A percentile compares a stretch with the other conserved stretches of the same genome.
phyloP scores from a whole-genome alignment of 2,797 vertebrate species.

The Myotis pilosus region DNA sequence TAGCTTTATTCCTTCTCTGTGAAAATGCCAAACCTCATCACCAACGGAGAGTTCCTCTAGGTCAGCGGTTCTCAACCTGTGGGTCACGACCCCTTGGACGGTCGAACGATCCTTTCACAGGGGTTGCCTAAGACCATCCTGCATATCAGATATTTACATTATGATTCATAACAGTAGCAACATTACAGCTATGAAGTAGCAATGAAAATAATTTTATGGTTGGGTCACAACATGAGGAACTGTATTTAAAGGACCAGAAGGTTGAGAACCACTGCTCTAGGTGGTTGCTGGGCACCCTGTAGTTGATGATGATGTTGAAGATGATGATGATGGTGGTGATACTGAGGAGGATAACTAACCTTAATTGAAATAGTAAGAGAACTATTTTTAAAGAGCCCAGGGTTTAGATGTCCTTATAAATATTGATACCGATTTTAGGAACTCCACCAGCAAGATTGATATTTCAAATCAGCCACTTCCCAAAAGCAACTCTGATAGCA shows the following conservation, averaged over 20 bases:
- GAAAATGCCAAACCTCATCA: background rate
- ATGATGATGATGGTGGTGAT: background rate
- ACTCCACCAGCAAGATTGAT: background rate
- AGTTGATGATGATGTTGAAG: background rate
- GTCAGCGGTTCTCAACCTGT: too few relatives aligned
- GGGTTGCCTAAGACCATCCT: too few relatives aligned
- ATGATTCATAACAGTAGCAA: too few relatives aligned
- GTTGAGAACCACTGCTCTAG: background rate
- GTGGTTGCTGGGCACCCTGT: background rate
- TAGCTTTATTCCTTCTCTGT: background rate
- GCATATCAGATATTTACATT: too few relatives aligned
- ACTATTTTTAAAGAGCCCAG: background rate
- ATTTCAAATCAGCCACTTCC: background rate
- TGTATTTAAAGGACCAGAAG: too few relatives aligned
- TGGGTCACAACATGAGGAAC: too few relatives aligned
- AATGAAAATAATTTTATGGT: too few relatives aligned
- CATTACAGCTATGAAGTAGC: too few relatives aligned
- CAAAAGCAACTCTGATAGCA: background rate
- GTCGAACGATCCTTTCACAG: too few relatives aligned
- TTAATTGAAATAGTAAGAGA: background rate
- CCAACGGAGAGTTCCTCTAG: background rate
- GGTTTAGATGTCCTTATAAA: background rate
- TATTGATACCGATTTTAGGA: background rate
- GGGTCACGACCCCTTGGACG: too few relatives aligned
- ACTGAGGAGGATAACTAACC: background rate